Percentiles rank a stretch among this genome's conserved stretches.
phyloP scores from a whole-genome alignment of 2,888 invertebrate species.

The Agriopis marginaria region DNA sequence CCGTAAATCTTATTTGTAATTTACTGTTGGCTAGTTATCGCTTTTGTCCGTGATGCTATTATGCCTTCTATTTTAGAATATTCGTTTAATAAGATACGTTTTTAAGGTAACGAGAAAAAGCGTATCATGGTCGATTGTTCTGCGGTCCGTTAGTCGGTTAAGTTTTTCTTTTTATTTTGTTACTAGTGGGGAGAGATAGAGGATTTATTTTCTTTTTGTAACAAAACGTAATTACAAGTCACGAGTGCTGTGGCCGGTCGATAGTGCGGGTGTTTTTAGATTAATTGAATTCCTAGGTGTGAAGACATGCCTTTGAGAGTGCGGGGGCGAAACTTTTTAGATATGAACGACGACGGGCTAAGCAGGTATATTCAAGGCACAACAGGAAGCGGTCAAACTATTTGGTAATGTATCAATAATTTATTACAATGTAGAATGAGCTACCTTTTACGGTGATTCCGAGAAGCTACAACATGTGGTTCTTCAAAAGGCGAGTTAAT shows the following conservation, averaged over 20 bases:
- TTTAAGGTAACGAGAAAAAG: slow-evolving; percentile 54
- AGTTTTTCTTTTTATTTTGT: slow-evolving; percentile 60
- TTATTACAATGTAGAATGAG: no score
- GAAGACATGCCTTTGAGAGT: slow-evolving; percentile 66
- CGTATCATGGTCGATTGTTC: slow-evolving; percentile 71
- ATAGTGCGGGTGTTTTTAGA: slow-evolving; percentile 71
- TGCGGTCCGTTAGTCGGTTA: slow-evolving; percentile 63
- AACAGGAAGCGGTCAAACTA: slow-evolving; percentile 35
- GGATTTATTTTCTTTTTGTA: slow-evolving; percentile 62
- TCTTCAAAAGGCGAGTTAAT: no score
- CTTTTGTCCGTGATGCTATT: slow-evolving; percentile 62
- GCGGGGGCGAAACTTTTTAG: slow-evolving; percentile 61
- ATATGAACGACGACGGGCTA: slow-evolving; percentile 34
- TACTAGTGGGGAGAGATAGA: slow-evolving; percentile 58
- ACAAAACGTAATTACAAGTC: slow-evolving; percentile 81
- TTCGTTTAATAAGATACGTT: slow-evolving; percentile 48
- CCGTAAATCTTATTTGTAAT: slow-evolving; percentile 77
- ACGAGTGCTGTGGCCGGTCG: slow-evolving; percentile 72
- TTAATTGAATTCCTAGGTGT: slow-evolving; percentile 85
- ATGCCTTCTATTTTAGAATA: slow-evolving; percentile 47
- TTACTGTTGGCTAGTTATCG: slow-evolving; percentile 73
- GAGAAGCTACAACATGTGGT: no score
- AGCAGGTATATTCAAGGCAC: slow-evolving; percentile 41
- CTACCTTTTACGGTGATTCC: no score
- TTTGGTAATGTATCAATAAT: background rate